Base-by-base conservation (phyloP, 2,888 invertebrate species). In the Brachyopa scutellaris region DNA sequence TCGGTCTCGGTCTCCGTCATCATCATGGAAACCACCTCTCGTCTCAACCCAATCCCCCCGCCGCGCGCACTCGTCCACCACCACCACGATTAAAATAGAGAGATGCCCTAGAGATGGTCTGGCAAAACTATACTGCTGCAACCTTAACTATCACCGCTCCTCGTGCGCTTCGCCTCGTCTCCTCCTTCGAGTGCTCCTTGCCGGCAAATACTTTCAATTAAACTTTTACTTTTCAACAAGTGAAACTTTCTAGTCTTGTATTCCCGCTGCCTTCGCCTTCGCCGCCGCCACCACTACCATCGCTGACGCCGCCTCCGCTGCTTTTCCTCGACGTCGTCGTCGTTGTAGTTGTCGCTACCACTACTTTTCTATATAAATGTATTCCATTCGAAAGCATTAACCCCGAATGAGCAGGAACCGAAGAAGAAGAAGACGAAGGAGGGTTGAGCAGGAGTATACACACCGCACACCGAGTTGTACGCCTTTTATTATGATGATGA, bases 221-320 rank as follows among this genome's bases (percentile, higher is more conserved):
- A 82, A 82, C 82, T 82, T 82, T 82, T 82, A 82, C 82, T 82
- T 82, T 82, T 82, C 82, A 82, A 82, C 82, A 82, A 82, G 82
- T 82, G 82, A 82, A 82, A 82, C 77, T 77, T 77, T 82, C 66
- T 77, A 77, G 82, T 82, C 82, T 77, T 70, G 77, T 57, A 61
- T 47, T 55, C 61, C 55, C 53, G 69, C 38, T 36, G 45, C 45
- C 59, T n/a, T 38, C 59, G 47, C 26, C 49, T 21, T 45, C 31
- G n/a, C 59, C 17, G 64, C 70, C 70, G 47, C 53, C 9, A 53
- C 69, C 59, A 26, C 26, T 26, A 26, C 3, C 45, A 17, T 66
- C 53, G 67, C 36, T 33, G 33, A 53, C 70, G 55, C 13, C 64
- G 49, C 36, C 72, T n/a, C 55, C 36, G 21, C 11, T 21, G 8